Conservation (phyloP, 2,113 vertebrate species). For the Chiloscyllium plagiosum region DNA sequence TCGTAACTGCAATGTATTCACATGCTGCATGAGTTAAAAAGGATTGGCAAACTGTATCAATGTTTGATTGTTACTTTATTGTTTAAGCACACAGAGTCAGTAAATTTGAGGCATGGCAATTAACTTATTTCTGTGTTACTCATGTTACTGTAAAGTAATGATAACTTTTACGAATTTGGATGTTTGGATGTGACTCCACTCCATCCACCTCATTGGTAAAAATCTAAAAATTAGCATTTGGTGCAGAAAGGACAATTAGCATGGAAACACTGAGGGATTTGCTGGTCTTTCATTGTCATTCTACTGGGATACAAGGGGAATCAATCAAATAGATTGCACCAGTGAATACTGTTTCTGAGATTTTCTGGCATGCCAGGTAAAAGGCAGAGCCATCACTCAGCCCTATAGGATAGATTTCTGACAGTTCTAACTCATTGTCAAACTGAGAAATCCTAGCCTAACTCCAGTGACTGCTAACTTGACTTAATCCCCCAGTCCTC, state of each 20-base stretch:
- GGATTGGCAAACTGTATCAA: background rate
- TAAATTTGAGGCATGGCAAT: background rate
- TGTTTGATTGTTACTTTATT: background rate
- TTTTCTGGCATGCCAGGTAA: background rate
- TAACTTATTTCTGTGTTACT: background rate
- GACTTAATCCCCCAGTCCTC: too few species aligned
- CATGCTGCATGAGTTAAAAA: background rate
- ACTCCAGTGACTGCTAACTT: too few species aligned
- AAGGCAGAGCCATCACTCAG: background rate
- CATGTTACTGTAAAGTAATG: too few species aligned
- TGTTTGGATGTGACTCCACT: background rate
- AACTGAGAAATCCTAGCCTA: too few species aligned
- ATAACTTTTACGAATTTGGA: background rate
- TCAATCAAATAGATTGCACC: background rate
- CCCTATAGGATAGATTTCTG: background rate
- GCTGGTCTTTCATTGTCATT: background rate
- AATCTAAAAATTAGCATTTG: background rate
- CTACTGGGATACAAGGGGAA: background rate
- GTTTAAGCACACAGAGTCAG: background rate
- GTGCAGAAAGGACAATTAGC: background rate
- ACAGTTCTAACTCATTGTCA: too few species aligned
- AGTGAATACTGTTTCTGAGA: background rate
- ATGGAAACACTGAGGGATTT: background rate
- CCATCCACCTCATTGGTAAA: background rate
- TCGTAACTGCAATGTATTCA: background rate